Conservation (phyloP, 2,888 invertebrate genomes). For the Drosophila mercatorum region DNA sequence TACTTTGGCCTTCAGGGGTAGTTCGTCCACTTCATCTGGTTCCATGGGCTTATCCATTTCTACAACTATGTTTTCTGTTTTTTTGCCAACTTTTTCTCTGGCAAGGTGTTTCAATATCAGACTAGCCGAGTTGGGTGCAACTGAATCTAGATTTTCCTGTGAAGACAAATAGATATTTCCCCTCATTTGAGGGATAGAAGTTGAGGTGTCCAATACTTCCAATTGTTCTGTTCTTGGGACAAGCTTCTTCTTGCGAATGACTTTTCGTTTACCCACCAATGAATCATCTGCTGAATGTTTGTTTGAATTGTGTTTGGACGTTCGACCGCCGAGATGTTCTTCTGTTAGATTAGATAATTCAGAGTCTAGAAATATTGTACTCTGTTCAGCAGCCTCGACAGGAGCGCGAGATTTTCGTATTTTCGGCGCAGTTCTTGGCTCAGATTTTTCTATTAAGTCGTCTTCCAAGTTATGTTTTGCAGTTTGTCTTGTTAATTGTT, state of each 20-base stretch:
- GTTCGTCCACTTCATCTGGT: slow-evolving; percentile 7
- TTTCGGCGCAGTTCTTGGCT: neutral
- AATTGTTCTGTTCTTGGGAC: neutral
- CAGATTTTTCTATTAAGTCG: neutral
- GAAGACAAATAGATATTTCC: neutral
- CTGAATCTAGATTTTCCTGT: slow-evolving; percentile 1
- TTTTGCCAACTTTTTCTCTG: neutral
- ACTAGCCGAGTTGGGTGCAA: neutral
- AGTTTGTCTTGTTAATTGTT: neutral
- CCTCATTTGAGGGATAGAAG: neutral
- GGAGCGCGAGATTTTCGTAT: neutral
- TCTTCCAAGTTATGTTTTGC: neutral
- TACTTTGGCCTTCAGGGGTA: neutral
- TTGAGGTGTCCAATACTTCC: neutral
- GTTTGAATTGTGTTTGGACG: neutral
- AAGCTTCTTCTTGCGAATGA: slow-evolving; percentile 8
- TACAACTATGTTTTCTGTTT: neutral
- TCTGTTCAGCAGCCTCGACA: neutral
- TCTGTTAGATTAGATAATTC: neutral
- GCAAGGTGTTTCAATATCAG: neutral
- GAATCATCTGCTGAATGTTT: neutral
- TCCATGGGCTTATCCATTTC: slow-evolving; percentile 16
- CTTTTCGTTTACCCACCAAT: neutral
- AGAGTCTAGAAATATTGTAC: neutral
- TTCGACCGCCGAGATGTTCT: neutral